Percentiles rank a stretch among this genome's conserved stretches.
These are phyloP conservation scores for Coenonympha glycerion DNA, from an alignment of 2,888 invertebrate genomes.

Conservation along the genomic window DNA sequence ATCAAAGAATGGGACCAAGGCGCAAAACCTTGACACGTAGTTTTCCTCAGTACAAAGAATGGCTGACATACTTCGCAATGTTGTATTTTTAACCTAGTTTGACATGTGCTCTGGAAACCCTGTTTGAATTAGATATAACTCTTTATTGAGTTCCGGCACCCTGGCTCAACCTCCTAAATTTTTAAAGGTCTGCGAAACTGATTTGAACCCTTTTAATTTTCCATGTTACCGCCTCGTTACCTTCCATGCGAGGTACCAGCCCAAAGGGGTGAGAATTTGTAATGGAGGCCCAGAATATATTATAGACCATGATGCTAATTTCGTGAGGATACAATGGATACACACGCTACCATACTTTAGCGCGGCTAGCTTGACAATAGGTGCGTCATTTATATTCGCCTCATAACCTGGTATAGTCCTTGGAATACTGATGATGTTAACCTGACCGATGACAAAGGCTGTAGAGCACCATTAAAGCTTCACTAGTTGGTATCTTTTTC, in stretches of 20 bases:
- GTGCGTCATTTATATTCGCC: constrained; percentile 54
- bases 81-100: constrained; percentile 20
- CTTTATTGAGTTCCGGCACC: constrained; percentile 30
- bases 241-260: constrained; percentile 24
- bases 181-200: constrained; percentile 34
- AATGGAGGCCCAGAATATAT: constrained; percentile 30
- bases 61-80: constrained; percentile 4
- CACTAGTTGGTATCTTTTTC: constrained; percentile 33
- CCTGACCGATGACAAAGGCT: constrained; percentile 34
- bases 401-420: constrained; percentile 40
- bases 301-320: constrained; percentile 39
- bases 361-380: constrained; percentile 55
- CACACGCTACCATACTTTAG: constrained; percentile 49
- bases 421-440: constrained; percentile 58
- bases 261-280: constrained; percentile 29
- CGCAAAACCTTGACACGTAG: constrained; percentile 24
- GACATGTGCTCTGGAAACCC: constrained; percentile 9
- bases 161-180: constrained; percentile 33
- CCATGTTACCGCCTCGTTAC: constrained; percentile 51
- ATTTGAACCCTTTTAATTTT: constrained; percentile 53
- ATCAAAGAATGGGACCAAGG: constrained; percentile 23
- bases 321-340: constrained; percentile 36
- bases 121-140: constrained; percentile 29
- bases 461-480: constrained; percentile 27
- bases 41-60: not conserved